Evolutionary conservation across 2,888 invertebrate species (phyloP), one percentile per base, ranked within the genome.

Genomic region (Exocentrus adspersus): DNA sequence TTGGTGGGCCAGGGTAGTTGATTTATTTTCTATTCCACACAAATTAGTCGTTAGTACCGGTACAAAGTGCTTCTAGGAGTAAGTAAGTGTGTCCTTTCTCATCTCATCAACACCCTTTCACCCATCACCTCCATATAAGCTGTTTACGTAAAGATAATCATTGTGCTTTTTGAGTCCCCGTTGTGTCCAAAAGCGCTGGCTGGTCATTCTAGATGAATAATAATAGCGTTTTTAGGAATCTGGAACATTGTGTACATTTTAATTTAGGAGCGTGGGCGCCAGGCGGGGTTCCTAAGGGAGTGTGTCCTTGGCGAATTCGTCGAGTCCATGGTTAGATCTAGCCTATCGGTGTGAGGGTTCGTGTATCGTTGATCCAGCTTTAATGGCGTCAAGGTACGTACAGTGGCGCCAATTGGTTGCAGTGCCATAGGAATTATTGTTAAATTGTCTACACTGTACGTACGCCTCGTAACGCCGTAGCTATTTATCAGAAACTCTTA

Each of bases 201-300:
- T 66, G 70, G 64, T 70, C 66, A 48, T 52, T 61, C 46, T 66
- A 66, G 65, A 62, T 63, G 62, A 46, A n/a, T n/a, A n/a, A n/a
- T n/a, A n/a, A 63, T 65, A 69, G 69, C 64, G 64, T 68, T 68
- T 66, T 68, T 70, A 70, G 70, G 65, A 68, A 68, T 66, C 7
- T 70, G 68, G 68, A 68, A 68, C 69, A 68, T 60, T 74, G 69
- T 74, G 70, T 74, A 72, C 65, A 72, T 69, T 71, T 74, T 69
- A 70, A 67, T 67, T 71, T 72, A 48, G 48, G 48, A 28, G 28
- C 48, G 7, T 24, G 48, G 48, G 9, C 28, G 48, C 48, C 48
- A 14, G 1, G 5, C 12, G 28, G 10, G 28, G 28, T 28, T 16
- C 3, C 7, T 3, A 3, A 5, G 1, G 28, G 28, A 5, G 48